Evolutionary conservation across 2,888 invertebrate species (phyloP).

Genomic region (Drosophila nigritarsus): DNA sequence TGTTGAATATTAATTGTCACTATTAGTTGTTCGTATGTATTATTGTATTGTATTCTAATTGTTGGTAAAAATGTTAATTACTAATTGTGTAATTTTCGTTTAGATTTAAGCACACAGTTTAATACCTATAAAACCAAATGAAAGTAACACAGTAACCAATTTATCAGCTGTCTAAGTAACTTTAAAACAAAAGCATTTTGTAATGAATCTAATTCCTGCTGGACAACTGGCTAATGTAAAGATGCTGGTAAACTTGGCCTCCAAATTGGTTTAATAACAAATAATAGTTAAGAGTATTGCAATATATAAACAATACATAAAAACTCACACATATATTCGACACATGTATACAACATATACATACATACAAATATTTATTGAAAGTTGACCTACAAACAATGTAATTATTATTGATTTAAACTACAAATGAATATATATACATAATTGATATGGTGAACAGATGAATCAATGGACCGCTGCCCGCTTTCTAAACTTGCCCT

Average conservation of each 20-base stretch:
- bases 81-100: constrained; percentile 51
- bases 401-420: constrained; percentile 68
- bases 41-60: constrained; percentile 55
- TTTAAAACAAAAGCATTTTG: constrained; percentile 32
- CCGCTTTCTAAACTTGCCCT: constrained; percentile 91
- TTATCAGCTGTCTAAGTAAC: constrained; percentile 38
- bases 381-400: constrained; percentile 72
- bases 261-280: constrained; percentile 19
- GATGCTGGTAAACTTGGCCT: constrained; percentile 14
- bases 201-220: constrained; percentile 40
- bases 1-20: constrained; percentile 58
- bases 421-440: constrained; percentile 49
- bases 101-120: constrained; percentile 46
- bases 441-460: constrained; percentile 22
- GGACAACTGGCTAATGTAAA: constrained; percentile 8
- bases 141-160: constrained; percentile 41
- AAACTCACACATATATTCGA: constrained; percentile 32
- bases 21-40: constrained; percentile 56
- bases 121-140: constrained; percentile 19
- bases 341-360: constrained; percentile 47
- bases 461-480: background rate
- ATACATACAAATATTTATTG: constrained; percentile 79
- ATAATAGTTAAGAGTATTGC: constrained; percentile 10
- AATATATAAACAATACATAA: constrained; percentile 27
- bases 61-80: constrained; percentile 62